Evolutionary conservation across 1,140 invertebrate species (phyloP).

Genomic region (Meloidogyne exigua): DNA sequence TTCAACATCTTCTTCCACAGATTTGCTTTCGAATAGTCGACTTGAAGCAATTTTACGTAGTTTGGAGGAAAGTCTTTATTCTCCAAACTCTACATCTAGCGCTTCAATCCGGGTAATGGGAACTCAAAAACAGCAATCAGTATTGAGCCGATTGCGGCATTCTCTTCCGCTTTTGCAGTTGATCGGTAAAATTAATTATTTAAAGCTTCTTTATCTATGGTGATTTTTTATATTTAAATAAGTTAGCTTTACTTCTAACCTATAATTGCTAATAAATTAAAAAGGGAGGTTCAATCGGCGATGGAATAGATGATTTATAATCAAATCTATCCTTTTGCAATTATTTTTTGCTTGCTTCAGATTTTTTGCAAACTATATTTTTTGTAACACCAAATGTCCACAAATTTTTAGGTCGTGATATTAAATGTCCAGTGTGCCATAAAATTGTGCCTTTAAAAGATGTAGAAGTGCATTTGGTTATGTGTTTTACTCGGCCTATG

Average conservation of each 20-base stretch:
- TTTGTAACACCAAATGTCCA: too few species aligned
- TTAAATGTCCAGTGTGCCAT: constrained; percentile 96
- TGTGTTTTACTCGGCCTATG: constrained; percentile 96
- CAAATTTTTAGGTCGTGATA: constrained; percentile 70
- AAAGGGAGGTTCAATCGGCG: too few species aligned
- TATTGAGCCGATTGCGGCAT: neutral
- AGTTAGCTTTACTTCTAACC: too few species aligned
- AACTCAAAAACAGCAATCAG: neutral
- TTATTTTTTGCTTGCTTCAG: too few species aligned
- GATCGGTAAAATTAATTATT: neutral
- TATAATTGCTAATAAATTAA: too few species aligned
- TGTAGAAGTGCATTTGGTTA: constrained; percentile 95
- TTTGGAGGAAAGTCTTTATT: neutral
- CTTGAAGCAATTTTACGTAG: neutral
- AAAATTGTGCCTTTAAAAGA: constrained; percentile 95
- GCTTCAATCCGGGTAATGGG: neutral
- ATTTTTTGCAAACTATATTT: too few species aligned
- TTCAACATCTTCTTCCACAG: neutral
- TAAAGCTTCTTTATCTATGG: too few species aligned
- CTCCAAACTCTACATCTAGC: neutral
- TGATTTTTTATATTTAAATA: too few species aligned
- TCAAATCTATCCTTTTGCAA: too few species aligned
- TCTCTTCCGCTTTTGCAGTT: neutral
- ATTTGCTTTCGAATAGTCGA: neutral
- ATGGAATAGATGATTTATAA: too few species aligned